Conservation (phyloP, 2,113 vertebrate genomes). For the Mystacornis crossleyi region DNA sequence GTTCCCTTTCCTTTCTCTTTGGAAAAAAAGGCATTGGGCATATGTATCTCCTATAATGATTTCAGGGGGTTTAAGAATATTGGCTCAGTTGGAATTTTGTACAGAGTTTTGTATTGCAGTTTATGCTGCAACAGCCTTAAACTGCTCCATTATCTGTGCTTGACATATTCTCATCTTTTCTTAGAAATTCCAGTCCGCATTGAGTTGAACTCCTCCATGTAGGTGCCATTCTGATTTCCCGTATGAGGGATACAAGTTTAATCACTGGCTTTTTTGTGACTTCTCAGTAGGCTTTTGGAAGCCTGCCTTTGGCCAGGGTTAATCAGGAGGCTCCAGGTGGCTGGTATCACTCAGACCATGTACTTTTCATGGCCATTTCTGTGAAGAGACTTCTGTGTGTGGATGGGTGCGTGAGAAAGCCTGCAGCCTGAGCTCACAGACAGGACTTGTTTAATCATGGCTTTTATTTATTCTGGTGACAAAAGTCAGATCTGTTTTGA, state of each 20-base stretch:
- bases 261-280: background rate
- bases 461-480: background rate
- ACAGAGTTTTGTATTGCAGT: background rate
- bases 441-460: background rate
- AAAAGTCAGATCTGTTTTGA: background rate
- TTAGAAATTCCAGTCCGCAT: background rate
- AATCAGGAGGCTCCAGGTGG: background rate
- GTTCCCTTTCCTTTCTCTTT: background rate
- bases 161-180: background rate
- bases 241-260: fast-evolving
- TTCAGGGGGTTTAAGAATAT: background rate
- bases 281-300: background rate
- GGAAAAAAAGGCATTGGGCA: background rate
- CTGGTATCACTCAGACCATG: background rate
- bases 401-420: fast-evolving
- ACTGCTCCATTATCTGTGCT: background rate
- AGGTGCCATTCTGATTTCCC: background rate
- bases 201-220: background rate
- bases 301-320: background rate
- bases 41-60: background rate
- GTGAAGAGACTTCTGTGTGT: background rate
- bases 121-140: background rate
- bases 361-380: background rate
- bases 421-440: background rate
- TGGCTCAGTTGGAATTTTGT: background rate